Percentiles rank a stretch among this genome's conserved stretches.
Evolutionary conservation across 2,888 invertebrate species (phyloP).

Genomic region (Agriotes lineatus): DNA sequence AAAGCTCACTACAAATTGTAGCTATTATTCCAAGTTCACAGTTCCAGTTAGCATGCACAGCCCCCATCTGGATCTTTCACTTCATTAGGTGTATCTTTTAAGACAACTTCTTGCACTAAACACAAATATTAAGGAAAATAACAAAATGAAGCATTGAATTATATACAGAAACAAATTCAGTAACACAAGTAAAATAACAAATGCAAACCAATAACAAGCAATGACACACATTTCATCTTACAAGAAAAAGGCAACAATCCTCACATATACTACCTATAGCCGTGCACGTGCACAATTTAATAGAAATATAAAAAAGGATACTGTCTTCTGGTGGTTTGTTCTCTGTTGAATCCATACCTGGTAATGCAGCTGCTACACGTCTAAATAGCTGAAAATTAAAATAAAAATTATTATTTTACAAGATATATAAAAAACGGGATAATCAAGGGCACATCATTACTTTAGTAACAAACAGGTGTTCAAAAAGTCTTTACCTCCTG

Average conservation of each 20-base stretch:
- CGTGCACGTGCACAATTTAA: constrained; percentile 49
- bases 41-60: constrained; percentile 83
- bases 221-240: too few relatives aligned
- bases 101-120: constrained; percentile 97
- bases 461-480: too few relatives aligned
- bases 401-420: not conserved
- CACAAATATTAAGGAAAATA: constrained; percentile 72
- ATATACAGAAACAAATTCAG: constrained; percentile 67
- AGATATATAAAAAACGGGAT: too few relatives aligned
- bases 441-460: too few relatives aligned
- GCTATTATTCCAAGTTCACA: constrained; percentile 32
- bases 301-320: constrained; percentile 77
- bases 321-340: constrained; percentile 96
- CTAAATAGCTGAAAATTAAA: constrained; percentile 84
- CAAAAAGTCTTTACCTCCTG: too few relatives aligned
- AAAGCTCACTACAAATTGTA: constrained; percentile 38
- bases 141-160: constrained; percentile 54
- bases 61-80: constrained; percentile 92
- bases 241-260: not conserved
- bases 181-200: constrained; percentile 62
- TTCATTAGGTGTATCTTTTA: constrained; percentile 96
- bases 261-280: not conserved
- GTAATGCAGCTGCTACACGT: constrained; percentile 97
- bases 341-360: constrained; percentile 98
- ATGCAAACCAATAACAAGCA: not conserved